A percentile compares a stretch with the other conserved stretches of the same genome.
Conservation (phyloP, 2,888 invertebrate species). For the Mongoloraphidia duomilia region DNA sequence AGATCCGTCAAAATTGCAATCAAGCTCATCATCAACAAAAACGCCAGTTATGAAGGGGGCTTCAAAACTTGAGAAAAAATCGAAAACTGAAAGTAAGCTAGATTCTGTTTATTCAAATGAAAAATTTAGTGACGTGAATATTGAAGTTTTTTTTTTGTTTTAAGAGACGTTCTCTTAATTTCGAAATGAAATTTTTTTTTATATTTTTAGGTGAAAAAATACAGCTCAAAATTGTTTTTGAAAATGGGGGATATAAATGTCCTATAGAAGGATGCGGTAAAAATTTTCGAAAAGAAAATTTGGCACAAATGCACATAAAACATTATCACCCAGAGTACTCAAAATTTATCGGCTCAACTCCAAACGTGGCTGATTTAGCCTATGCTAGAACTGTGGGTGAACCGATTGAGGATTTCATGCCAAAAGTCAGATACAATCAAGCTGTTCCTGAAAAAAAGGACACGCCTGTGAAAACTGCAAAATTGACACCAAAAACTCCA, state of each 20-base stretch:
- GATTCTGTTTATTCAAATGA: too few species aligned
- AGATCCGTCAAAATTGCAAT: slow-evolving; percentile 8
- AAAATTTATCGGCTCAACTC: slow-evolving; percentile 62
- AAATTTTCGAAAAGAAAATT: slow-evolving; percentile 78
- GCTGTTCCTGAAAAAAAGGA: background rate
- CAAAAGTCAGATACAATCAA: slow-evolving; percentile 9
- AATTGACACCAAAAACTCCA: background rate
- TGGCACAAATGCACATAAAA: slow-evolving; percentile 86
- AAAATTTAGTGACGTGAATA: too few species aligned
- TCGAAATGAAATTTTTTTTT: too few species aligned
- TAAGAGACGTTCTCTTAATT: too few species aligned
- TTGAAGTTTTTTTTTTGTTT: too few species aligned
- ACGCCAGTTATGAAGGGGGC: too few species aligned
- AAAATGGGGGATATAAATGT: slow-evolving; percentile 52
- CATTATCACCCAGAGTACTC: slow-evolving; percentile 79
- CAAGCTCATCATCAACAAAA: too few species aligned
- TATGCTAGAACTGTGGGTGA: slow-evolving; percentile 61
- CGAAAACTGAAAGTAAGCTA: too few species aligned
- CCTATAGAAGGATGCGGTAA: slow-evolving; percentile 76
- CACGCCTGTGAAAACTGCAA: background rate
- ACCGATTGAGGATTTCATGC: slow-evolving; percentile 30
- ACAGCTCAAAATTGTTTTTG: slow-evolving; percentile 32
- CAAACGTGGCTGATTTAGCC: slow-evolving; percentile 75
- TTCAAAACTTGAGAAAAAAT: too few species aligned
- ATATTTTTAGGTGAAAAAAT: background rate